Percentiles rank a stretch among this genome's conserved stretches.
Evolutionary conservation across 2,888 invertebrate species (phyloP).

Genomic region (Rosalia funebris): DNA sequence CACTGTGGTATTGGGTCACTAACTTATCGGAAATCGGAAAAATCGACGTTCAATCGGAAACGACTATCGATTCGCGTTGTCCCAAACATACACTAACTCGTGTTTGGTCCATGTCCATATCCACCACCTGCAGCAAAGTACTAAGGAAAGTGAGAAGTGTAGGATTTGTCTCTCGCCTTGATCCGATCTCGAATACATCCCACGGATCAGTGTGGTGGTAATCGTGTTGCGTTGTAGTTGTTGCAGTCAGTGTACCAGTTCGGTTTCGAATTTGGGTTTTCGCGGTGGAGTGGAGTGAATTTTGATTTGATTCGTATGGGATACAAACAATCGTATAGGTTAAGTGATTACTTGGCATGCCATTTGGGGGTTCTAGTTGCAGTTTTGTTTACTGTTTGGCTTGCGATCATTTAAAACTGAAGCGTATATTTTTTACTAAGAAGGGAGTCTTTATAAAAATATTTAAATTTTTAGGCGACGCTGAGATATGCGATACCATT

Average conservation of each 20-base stretch:
- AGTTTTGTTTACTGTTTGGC: no score
- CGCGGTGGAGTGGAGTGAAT: conserved; percentile 9
- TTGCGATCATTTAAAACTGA: no score
- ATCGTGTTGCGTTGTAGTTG: conserved; percentile 12
- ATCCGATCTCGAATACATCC: conserved; percentile 14
- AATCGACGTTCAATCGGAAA: neutral
- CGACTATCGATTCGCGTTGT: no score
- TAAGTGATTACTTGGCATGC: conserved; percentile 12
- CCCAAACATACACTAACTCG: no score
- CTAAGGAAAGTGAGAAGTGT: conserved; percentile 13
- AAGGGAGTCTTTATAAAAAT: no score
- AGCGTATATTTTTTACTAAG: no score
- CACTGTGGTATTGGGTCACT: neutral
- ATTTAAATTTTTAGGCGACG: no score
- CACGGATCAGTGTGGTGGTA: conserved; percentile 19
- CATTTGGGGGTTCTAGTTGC: no score
- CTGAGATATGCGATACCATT: no score
- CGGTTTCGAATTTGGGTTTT: neutral
- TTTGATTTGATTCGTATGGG: neutral
- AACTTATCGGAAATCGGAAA: neutral
- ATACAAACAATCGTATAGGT: conserved; percentile 3
- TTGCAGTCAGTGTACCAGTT: neutral
- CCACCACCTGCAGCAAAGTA: no score
- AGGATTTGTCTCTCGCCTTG: conserved; percentile 4
- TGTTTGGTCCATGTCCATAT: no score